phyloP scores from a whole-genome alignment of 2,888 invertebrate species.

The Chrysotoxum bicinctum region DNA sequence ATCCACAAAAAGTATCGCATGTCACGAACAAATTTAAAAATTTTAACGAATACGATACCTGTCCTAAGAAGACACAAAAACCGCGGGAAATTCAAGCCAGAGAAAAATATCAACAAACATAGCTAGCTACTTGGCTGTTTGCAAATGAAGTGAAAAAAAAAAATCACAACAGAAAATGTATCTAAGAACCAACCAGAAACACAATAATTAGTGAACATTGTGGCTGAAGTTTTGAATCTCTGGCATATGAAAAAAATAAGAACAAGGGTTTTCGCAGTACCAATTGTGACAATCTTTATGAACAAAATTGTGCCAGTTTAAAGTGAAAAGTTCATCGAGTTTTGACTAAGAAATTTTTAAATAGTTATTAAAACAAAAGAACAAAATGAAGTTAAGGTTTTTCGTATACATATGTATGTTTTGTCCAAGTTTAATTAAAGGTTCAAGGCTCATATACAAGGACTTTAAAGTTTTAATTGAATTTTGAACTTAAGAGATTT shows the following conservation, averaged over 20 bases:
- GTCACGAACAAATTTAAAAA: no score
- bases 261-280: neutral
- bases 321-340: neutral
- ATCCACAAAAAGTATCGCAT: no score
- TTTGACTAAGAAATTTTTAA: neutral
- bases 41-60: neutral
- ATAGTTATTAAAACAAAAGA: neutral
- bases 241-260: conserved; percentile 2
- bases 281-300: conserved; percentile 12
- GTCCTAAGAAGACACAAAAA: conserved; percentile 1
- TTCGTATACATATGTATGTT: no score
- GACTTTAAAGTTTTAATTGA: no score
- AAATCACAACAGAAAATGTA: conserved; percentile 24
- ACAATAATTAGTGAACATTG: conserved; percentile 67
- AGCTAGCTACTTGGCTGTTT: conserved; percentile 48
- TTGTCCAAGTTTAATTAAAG: no score
- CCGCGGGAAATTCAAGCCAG: conserved; percentile 23
- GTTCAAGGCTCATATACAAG: no score
- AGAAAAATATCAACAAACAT: conserved; percentile 32
- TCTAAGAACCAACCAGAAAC: conserved; percentile 38
- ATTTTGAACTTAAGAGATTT: no score
- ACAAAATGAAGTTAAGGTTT: no score
- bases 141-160: conserved; percentile 40
- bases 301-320: conserved; percentile 39
- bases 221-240: conserved; percentile 38